A percentile compares a stretch with the other conserved stretches of the same genome.
Conservation (phyloP, 2,888 invertebrate genomes). For the Hydrotaea diabolus region DNA sequence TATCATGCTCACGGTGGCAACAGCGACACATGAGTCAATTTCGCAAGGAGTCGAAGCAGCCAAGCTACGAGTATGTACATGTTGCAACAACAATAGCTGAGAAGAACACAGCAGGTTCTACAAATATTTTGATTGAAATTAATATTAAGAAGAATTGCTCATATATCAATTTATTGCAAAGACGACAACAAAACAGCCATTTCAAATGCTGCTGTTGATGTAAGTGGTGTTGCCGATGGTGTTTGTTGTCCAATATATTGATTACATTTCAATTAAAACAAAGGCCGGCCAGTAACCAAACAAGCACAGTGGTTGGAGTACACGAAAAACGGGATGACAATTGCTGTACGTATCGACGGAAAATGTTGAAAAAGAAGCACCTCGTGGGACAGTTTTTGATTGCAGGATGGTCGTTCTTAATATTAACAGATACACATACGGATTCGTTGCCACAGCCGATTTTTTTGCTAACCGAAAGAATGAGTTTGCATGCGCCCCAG, state of each 20-base stretch:
- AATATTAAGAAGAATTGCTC: slow-evolving; percentile 16
- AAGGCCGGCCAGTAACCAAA: not conserved
- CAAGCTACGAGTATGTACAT: not conserved
- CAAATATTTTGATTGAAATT: not conserved
- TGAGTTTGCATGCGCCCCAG: no score
- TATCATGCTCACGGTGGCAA: not conserved
- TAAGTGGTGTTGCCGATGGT: not conserved
- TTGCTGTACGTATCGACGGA: no score
- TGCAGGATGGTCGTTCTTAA: no score
- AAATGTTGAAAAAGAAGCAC: no score
- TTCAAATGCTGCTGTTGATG: not conserved
- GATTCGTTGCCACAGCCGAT: no score
- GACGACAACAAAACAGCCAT: not conserved
- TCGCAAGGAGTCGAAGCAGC: not conserved
- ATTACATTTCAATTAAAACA: slow-evolving; percentile 13
- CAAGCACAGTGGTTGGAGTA: not conserved
- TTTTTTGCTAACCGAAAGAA: no score
- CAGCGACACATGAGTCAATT: slow-evolving; percentile 12
- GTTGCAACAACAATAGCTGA: not conserved
- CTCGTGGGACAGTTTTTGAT: no score
- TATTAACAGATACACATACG: no score
- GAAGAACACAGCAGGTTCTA: not conserved
- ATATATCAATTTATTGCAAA: slow-evolving; percentile 24
- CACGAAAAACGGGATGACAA: no score
- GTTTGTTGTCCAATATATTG: slow-evolving; percentile 34